Evolutionary conservation across 1,140 invertebrate species (phyloP).

Genomic region (Drosophila subpulchrella): DNA sequence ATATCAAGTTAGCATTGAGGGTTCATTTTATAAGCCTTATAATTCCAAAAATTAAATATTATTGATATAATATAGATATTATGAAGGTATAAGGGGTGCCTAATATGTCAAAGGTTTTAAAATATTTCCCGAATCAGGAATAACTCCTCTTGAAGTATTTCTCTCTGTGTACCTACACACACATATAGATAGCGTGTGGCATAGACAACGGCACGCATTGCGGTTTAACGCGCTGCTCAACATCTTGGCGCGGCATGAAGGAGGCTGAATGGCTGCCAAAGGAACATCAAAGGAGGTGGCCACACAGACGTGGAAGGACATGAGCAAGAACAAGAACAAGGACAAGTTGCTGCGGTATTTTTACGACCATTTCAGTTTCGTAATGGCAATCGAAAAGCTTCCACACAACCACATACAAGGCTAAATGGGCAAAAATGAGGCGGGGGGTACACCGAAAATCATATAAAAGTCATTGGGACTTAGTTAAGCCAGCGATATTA

Average conservation of each 20-base stretch:
- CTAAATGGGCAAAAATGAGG: conserved; percentile 7
- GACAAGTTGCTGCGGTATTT: conserved; percentile 56
- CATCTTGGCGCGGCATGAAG: conserved; percentile 21
- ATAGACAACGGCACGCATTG: conserved; percentile 55
- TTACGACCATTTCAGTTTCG: conserved; percentile 58
- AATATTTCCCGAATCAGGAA: too few species aligned
- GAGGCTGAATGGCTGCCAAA: conserved; percentile 48
- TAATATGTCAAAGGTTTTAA: too few species aligned
- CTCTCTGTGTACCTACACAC: conserved; percentile 2
- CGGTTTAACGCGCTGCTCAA: conserved; percentile 67
- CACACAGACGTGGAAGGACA: conserved; percentile 2
- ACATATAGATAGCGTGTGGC: conserved; percentile 17
- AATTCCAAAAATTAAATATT: too few species aligned
- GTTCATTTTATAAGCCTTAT: too few species aligned
- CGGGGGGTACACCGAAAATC: conserved; percentile 55
- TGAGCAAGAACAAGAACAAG: conserved; percentile 28
- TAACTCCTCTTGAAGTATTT: background rate
- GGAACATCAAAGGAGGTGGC: conserved; percentile 44
- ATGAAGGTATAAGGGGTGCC: too few species aligned
- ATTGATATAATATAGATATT: too few species aligned
- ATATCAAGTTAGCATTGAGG: too few species aligned
- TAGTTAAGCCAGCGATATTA: conserved; percentile 79
- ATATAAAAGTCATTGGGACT: conserved; percentile 81
- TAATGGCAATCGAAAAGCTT: conserved; percentile 52
- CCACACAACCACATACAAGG: conserved; percentile 4